Conservation (phyloP, 2,113 vertebrate species). For the Potamarius usumacintae region DNA sequence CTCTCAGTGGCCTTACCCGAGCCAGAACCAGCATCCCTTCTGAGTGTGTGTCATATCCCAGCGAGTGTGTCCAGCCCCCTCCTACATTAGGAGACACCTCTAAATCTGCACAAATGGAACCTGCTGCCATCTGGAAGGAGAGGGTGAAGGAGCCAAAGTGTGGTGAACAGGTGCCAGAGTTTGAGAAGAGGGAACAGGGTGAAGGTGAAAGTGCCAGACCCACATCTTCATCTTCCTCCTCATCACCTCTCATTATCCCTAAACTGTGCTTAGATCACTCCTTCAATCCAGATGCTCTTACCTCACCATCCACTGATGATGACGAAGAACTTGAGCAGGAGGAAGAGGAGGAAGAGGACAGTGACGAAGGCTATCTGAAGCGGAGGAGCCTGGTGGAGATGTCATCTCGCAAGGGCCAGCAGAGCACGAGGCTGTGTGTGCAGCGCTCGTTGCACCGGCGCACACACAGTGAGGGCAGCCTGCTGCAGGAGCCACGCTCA, state of each 20-base stretch:
- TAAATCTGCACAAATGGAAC: constrained; percentile 40
- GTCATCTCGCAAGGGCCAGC: constrained; percentile 55
- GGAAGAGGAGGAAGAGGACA: constrained; percentile 68
- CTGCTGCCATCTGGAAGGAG: constrained; percentile 58
- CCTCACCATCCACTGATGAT: constrained; percentile 51
- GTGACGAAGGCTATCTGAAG: constrained; percentile 71
- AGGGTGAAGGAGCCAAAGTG: constrained; percentile 33
- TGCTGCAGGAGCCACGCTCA: constrained; percentile 80
- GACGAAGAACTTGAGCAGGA: constrained; percentile 64
- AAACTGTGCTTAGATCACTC: constrained; percentile 76
- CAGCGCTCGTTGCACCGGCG: constrained; percentile 80
- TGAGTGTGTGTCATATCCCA: constrained; percentile 28
- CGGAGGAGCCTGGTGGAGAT: constrained; percentile 77
- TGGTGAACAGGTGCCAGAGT: constrained; percentile 18
- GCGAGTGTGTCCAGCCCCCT: constrained; percentile 19
- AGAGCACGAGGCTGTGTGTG: constrained; percentile 66
- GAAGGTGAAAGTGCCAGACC: constrained; percentile 61
- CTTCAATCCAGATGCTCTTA: constrained; percentile 63
- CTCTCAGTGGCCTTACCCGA: background rate
- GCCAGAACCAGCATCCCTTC: constrained; percentile 23
- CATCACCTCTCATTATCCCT: constrained; percentile 67
- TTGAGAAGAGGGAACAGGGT: constrained; percentile 66
- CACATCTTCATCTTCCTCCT: constrained; percentile 50
- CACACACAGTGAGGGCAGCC: constrained; percentile 89
- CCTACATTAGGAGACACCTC: constrained; percentile 32